Evolutionary conservation across 2,113 vertebrate genomes (phyloP).

Genomic region (Himantopus leucocephalus): DNA sequence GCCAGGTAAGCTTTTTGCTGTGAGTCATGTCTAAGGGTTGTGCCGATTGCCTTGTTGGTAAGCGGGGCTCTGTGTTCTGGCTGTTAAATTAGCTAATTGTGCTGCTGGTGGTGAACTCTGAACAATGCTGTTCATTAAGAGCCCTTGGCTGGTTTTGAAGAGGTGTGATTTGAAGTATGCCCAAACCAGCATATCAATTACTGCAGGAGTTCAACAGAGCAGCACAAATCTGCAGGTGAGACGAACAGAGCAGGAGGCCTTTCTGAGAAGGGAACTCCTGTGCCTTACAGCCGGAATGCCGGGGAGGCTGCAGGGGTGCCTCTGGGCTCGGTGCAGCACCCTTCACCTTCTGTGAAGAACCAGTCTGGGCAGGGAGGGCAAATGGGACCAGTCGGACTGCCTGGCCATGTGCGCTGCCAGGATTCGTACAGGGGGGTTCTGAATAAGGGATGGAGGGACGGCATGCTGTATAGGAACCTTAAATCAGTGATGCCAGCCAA

Average conservation of each 20-base stretch:
- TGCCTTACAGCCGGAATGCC: not conserved
- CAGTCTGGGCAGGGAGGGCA: not conserved
- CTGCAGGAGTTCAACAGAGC: not conserved
- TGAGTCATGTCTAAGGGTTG: not conserved
- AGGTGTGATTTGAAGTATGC: not conserved
- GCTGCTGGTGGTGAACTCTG: not conserved
- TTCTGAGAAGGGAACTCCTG: not conserved
- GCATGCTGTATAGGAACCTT: not conserved
- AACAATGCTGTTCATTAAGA: not conserved
- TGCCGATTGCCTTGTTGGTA: not conserved
- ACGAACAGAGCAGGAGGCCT: not conserved
- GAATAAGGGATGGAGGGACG: not conserved
- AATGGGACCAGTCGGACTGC: not conserved
- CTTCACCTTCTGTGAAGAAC: not conserved
- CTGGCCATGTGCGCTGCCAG: not conserved
- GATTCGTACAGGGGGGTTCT: not conserved
- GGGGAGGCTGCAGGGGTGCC: not conserved
- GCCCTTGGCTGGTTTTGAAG: not conserved
- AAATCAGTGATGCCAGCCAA: fast-evolving
- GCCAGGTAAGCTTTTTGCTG: conserved; percentile 83
- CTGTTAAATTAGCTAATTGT: not conserved
- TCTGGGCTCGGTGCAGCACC: not conserved
- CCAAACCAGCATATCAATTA: not conserved
- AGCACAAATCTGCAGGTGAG: not conserved
- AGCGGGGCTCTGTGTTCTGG: not conserved